Percentiles rank a stretch among this genome's conserved stretches.
Evolutionary conservation across 2,888 invertebrate species (phyloP).

Genomic region (Andrena bucephala): DNA sequence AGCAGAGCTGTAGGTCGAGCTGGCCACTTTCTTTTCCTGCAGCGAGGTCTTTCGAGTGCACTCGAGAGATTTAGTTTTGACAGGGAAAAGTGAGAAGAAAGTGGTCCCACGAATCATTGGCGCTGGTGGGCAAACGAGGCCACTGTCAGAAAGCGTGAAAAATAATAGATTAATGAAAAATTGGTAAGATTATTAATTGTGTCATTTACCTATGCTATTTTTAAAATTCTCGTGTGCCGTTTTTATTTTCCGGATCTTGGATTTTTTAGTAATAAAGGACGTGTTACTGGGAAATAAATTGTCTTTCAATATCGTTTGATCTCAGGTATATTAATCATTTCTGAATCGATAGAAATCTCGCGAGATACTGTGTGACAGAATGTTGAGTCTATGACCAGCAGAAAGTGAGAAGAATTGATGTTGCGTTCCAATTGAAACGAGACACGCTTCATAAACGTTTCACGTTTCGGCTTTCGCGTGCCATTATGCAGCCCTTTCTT

Average conservation of each 20-base stretch:
- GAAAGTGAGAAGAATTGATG: conserved; percentile 1
- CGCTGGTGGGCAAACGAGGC: not conserved
- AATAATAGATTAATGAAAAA: not conserved
- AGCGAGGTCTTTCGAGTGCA: not conserved
- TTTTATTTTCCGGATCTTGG: no score
- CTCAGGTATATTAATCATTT: not conserved
- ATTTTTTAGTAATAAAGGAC: no score
- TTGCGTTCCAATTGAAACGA: not conserved
- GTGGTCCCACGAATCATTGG: not conserved
- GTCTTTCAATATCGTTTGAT: no score
- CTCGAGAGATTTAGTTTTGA: not conserved
- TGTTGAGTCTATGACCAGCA: not conserved
- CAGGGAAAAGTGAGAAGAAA: not conserved
- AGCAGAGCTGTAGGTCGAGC: not conserved
- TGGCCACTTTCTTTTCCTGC: conserved; percentile 16
- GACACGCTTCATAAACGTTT: not conserved
- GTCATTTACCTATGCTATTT: not conserved
- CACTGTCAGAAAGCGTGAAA: conserved; percentile 1
- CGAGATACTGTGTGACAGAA: not conserved
- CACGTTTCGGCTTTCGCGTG: not conserved
- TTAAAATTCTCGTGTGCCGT: not conserved
- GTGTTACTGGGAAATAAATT: no score
- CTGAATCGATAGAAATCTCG: not conserved
- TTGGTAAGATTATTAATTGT: not conserved
- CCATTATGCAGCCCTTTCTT: not conserved